A percentile compares a stretch with the other conserved stretches of the same genome.
Evolutionary conservation across 2,888 invertebrate genomes (phyloP).

Genomic region (Ichneumoninae sp.): DNA sequence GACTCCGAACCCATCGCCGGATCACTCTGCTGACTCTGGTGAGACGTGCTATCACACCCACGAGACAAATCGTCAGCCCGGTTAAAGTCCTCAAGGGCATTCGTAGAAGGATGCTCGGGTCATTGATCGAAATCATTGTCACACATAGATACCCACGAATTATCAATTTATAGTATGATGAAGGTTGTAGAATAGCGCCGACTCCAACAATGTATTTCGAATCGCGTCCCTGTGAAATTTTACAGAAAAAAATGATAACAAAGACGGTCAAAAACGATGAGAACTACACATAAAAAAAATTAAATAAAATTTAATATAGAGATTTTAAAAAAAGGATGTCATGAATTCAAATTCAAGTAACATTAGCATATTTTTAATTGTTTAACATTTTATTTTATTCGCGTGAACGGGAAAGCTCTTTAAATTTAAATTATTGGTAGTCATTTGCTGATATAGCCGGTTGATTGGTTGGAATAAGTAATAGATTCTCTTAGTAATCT

Average conservation of each 20-base stretch:
- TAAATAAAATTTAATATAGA: no score
- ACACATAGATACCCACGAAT: not conserved
- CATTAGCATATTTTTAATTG: not conserved
- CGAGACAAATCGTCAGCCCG: slow-evolving; percentile 44
- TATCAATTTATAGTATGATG: not conserved
- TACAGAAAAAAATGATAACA: not conserved
- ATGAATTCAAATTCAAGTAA: not conserved
- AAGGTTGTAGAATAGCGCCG: not conserved
- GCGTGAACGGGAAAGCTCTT: no score
- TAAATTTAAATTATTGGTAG: no score
- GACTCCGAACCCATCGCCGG: slow-evolving; percentile 46
- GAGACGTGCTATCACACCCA: slow-evolving; percentile 58
- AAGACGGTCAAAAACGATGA: not conserved
- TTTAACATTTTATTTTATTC: no score
- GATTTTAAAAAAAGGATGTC: not conserved
- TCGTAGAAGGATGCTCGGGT: slow-evolving; percentile 29
- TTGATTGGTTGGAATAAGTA: not conserved
- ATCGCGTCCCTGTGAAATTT: not conserved
- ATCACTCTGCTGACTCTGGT: slow-evolving; percentile 64
- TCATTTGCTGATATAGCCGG: no score
- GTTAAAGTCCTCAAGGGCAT: slow-evolving; percentile 41
- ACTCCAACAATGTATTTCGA: no score
- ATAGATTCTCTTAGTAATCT: not conserved
- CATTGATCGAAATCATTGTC: slow-evolving; percentile 13
- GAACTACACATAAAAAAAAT: not conserved